These are phyloP conservation scores for Chionomys nivalis DNA, from an alignment of 2,113 vertebrate genomes.

Conservation along the genomic window DNA sequence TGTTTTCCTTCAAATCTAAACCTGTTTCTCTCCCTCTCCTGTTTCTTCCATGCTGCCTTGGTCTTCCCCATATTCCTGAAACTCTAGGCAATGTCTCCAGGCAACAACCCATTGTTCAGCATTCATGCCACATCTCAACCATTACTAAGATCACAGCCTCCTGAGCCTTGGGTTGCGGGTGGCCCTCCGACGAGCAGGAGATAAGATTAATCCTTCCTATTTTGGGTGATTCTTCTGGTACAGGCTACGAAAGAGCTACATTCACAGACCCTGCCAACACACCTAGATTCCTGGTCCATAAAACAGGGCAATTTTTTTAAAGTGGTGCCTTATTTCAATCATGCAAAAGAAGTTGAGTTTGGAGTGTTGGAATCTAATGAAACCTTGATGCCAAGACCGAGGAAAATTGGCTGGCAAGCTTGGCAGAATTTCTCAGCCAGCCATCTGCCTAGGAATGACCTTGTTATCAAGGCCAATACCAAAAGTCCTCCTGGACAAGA, in stretches of 20 bases:
- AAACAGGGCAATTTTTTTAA: conserved; percentile 29
- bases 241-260: neutral
- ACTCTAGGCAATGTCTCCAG: neutral
- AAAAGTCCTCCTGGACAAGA: neutral
- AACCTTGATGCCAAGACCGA: conserved; percentile 18
- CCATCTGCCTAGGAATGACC: neutral
- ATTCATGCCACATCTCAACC: conserved; percentile 32
- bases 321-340: conserved; percentile 22
- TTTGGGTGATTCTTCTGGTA: neutral
- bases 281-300: neutral
- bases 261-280: neutral
- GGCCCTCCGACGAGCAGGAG: neutral
- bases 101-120: conserved; percentile 24
- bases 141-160: conserved; percentile 3
- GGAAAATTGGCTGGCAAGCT: conserved; percentile 41
- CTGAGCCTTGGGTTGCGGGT: conserved; percentile 4
- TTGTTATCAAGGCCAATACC: neutral
- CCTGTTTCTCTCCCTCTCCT: too few relatives aligned
- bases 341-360: conserved; percentile 59
- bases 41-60: neutral
- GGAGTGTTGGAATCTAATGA: conserved; percentile 42
- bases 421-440: conserved; percentile 34
- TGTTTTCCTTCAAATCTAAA: neutral
- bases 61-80: conserved; percentile 26
- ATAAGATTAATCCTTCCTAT: neutral